Percentiles rank a stretch among this genome's conserved stretches.
These are phyloP conservation scores for Camptogramma bilineatum DNA, from an alignment of 2,888 invertebrate species.

Conservation along the genomic window DNA sequence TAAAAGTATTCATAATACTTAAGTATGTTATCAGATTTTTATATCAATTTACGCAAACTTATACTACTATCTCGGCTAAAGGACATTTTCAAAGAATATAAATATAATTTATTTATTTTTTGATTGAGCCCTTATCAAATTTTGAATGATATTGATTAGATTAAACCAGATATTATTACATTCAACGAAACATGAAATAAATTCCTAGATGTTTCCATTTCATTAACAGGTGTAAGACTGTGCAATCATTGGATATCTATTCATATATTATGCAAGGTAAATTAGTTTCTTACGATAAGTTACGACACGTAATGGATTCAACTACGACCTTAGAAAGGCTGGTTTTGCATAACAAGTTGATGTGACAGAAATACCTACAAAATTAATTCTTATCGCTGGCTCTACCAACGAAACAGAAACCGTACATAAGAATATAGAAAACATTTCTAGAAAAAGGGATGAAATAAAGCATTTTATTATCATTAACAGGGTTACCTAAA, in stretches of 20 bases:
- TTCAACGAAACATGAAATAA: not conserved
- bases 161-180: not conserved
- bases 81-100: not conserved
- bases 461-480: not conserved
- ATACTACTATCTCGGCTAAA: not conserved
- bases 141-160: conserved; percentile 4
- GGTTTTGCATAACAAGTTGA: conserved; percentile 51
- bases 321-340: conserved; percentile 66
- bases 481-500: not conserved
- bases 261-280: conserved; percentile 56
- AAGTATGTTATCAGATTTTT: conserved; percentile 5
- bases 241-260: conserved; percentile 47
- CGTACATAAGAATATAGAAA: conserved; percentile 2
- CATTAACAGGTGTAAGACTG: conserved; percentile 36
- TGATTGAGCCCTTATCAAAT: conserved; percentile 13
- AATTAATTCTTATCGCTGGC: conserved; percentile 32
- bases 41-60: conserved; percentile 2
- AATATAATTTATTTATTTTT: not conserved
- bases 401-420: conserved; percentile 12
- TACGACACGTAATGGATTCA: conserved; percentile 57
- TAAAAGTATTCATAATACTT: not conserved
- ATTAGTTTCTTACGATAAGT: conserved; percentile 54
- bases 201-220: conserved; percentile 15
- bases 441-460: not conserved
- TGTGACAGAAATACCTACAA: conserved; percentile 37